Conservation (phyloP, 1,140 invertebrate species). For the Apolygus lucorum region DNA sequence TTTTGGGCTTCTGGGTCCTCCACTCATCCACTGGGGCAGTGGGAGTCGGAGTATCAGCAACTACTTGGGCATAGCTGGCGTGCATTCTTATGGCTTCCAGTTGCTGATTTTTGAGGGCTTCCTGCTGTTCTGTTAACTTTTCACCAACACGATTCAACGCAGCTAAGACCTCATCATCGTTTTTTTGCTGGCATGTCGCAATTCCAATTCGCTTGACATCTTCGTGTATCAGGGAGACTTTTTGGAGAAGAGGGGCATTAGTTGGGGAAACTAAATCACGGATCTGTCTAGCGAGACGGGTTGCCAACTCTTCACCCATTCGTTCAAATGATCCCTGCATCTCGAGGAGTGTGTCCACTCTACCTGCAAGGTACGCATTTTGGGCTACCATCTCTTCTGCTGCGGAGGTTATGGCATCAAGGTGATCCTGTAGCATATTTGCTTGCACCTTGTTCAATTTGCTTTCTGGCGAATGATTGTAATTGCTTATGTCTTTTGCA, state of each 20-base stretch:
- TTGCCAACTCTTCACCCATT: too few relatives aligned
- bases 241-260: not conserved
- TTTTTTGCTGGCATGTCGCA: not conserved
- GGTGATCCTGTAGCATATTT: too few relatives aligned
- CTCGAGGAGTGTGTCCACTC: too few relatives aligned
- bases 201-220: not conserved
- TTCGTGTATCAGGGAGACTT: slow-evolving; percentile 11
- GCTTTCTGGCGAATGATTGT: too few relatives aligned
- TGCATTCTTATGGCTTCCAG: not conserved
- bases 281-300: too few relatives aligned
- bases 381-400: too few relatives aligned
- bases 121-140: not conserved
- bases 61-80: not conserved
- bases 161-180: not conserved
- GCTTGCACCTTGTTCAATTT: too few relatives aligned
- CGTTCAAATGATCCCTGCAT: too few relatives aligned
- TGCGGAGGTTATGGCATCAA: too few relatives aligned
- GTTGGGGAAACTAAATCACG: slow-evolving; percentile 24
- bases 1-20: not conserved
- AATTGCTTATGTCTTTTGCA: too few relatives aligned
- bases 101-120: not conserved
- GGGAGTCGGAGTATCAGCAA: not conserved
- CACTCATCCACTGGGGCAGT: not conserved
- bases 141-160: not conserved
- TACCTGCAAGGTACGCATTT: too few relatives aligned